Evolutionary conservation across 2,888 invertebrate genomes (phyloP), one percentile per base, ranked within the genome.

Genomic region (Drosophila picticornis): DNA sequence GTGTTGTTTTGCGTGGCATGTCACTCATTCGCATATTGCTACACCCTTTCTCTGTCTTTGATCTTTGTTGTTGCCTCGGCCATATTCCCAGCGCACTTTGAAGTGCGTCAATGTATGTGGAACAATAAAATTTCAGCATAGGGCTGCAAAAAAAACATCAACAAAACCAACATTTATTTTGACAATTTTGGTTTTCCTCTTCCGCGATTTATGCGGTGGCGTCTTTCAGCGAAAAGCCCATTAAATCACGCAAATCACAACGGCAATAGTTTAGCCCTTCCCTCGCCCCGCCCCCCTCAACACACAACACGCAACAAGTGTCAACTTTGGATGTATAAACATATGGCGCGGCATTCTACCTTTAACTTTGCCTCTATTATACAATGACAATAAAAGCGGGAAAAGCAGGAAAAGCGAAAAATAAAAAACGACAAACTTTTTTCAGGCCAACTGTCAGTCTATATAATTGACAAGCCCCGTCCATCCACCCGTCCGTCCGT

Each of bases 271-370:
- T 61, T 64, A 16, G 46, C 22, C 46, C 22, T 1, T 7, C 29
- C 34, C 46, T 10, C 29, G 16, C 16, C 31, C 22, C 34, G 2
- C 7, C 43, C 66, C 34, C 10, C 1, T 9, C 56, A 25, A 1
- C 11, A 19, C 50, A 74, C 90, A 66, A 72, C 88, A 88, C 76
- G 91, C 87, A 87, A 87, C 87, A 91, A 87, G 87, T 87, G 90
- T 90, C 91, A 88, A 81, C 74, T 77, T 69, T 67, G 72, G 67
- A 34, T 52, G 31, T 16, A 55, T 25, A 46, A 46, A 16, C 22
- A 22, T 55, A 69, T 74, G 82, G 55, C 11, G 55, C 56, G 75
- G 90, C 82, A 57, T 73, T 84, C 59, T 72, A 56, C 78, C 90
- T 84, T 84, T 63, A 73, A 90, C 84, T 84, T 67, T 84, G 59